Conservation (phyloP, 2,797 vertebrate genomes). For the Melanotaenia parkinsoni region DNA sequence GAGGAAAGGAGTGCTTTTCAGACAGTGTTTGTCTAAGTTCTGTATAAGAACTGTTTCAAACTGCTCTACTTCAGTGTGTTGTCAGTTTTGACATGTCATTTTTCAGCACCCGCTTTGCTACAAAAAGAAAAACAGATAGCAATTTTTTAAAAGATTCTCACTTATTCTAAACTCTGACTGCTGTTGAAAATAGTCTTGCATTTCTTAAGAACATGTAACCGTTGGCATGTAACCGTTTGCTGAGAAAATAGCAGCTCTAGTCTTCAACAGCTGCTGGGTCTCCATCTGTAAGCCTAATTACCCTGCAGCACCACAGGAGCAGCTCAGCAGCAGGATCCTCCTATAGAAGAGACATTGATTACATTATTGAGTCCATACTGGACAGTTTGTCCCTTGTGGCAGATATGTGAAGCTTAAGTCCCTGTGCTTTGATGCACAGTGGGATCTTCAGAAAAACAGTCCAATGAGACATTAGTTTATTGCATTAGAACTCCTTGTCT, state of each 20-base stretch:
- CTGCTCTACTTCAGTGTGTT: constrained; percentile 52
- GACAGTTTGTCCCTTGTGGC: constrained; percentile 39
- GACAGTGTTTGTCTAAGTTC: constrained; percentile 64
- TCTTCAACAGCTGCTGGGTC: constrained; percentile 68
- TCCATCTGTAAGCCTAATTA: constrained; percentile 74
- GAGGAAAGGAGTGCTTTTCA: constrained; percentile 27
- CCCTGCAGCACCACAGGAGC: constrained; percentile 63
- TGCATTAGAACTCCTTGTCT: background rate
- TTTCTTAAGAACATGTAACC: constrained; percentile 25
- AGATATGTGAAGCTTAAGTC: constrained; percentile 55
- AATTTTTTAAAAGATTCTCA: constrained; percentile 18
- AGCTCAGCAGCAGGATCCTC: constrained; percentile 56
- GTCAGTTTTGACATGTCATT: constrained; percentile 47
- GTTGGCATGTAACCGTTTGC: constrained; percentile 55
- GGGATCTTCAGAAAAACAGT: constrained; percentile 54
- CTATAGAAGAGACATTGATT: constrained; percentile 71
- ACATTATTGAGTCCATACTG: constrained; percentile 59
- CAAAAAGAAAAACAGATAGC: constrained; percentile 5
- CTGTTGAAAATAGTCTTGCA: constrained; percentile 43
- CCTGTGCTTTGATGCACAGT: constrained; percentile 49
- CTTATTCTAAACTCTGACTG: constrained; percentile 15
- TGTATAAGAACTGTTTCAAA: constrained; percentile 67
- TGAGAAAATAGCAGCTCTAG: constrained; percentile 50
- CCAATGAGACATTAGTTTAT: constrained; percentile 13
- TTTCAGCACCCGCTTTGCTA: background rate